Evolutionary conservation across 1,140 invertebrate genomes (phyloP).

Genomic region (Proales similis): DNA sequence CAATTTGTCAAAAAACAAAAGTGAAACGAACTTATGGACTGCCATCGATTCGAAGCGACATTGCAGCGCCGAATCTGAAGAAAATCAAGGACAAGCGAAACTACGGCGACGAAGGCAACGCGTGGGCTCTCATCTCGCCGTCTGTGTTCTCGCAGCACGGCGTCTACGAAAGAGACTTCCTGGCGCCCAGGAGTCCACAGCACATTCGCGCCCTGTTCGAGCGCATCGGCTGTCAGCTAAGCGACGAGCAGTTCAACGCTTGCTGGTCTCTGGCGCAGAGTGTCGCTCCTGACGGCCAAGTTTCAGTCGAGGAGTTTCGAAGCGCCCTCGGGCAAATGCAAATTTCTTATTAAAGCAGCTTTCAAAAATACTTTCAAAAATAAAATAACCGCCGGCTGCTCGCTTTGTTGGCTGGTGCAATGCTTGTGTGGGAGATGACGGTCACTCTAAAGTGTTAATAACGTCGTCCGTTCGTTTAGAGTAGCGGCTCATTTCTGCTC

Average conservation of each 20-base stretch:
- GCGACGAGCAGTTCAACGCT: constrained; percentile 21
- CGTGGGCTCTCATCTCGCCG: constrained; percentile 47
- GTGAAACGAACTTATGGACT: constrained; percentile 47
- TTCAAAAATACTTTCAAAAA: too few species aligned
- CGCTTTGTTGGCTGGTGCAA: too few species aligned
- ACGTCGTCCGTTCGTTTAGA: too few species aligned
- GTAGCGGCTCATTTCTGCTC: too few species aligned
- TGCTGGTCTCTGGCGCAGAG: constrained; percentile 1
- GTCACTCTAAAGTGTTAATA: too few species aligned
- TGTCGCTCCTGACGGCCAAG: constrained; percentile 29
- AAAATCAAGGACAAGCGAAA: constrained; percentile 46
- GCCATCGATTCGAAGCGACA: constrained; percentile 48
- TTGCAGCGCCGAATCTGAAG: constrained; percentile 45
- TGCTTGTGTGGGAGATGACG: too few species aligned
- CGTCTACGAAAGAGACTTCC: constrained; percentile 49
- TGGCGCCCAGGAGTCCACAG: constrained; percentile 45
- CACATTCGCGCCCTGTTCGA: constrained; percentile 41
- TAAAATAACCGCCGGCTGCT: too few species aligned
- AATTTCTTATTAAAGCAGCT: too few species aligned
- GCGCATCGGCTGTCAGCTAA: constrained; percentile 2
- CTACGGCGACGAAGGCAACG: constrained; percentile 50
- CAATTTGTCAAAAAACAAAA: too few species aligned
- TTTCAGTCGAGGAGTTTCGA: constrained; percentile 28
- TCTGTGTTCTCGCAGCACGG: constrained; percentile 47
- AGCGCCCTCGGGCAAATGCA: constrained; percentile 2